Evolutionary conservation across 2,888 invertebrate genomes (phyloP).

Genomic region (Didymodactylos carnosus): DNA sequence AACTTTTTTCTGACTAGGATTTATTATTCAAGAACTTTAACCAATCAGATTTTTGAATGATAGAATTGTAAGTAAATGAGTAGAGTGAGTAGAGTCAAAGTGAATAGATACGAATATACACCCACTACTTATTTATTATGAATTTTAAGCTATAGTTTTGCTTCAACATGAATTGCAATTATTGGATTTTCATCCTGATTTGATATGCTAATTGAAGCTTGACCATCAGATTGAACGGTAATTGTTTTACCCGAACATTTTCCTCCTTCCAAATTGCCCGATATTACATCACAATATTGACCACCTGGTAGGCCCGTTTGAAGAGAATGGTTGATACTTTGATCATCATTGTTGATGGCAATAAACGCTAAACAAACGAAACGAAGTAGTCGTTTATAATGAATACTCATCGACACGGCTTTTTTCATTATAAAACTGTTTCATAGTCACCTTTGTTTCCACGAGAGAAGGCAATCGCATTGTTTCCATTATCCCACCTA

Average conservation of each 20-base stretch:
- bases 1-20: too few species aligned
- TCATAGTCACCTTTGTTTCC: conserved; percentile 21
- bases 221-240: conserved; percentile 22
- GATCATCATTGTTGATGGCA: conserved; percentile 24
- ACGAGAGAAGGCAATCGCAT: conserved; percentile 26
- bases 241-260: conserved; percentile 21
- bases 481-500: conserved; percentile 21
- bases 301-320: conserved; percentile 28
- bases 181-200: conserved; percentile 22
- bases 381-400: too few species aligned
- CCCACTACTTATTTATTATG: neutral
- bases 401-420: too few species aligned
- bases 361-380: conserved; percentile 20
- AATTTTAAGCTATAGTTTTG: too few species aligned
- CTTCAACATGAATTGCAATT: conserved; percentile 24
- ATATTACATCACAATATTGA: conserved; percentile 29
- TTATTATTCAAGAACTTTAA: too few species aligned
- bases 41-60: too few species aligned
- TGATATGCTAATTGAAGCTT: conserved; percentile 21
- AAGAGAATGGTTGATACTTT: conserved; percentile 21
- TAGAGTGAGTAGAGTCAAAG: too few species aligned
- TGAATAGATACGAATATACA: too few species aligned
- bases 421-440: neutral
- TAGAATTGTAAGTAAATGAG: too few species aligned
- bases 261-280: conserved; percentile 18